Percentiles rank a stretch among this genome's conserved stretches.
Conservation (phyloP, 2,888 invertebrate genomes). For the Eulithis testata region DNA sequence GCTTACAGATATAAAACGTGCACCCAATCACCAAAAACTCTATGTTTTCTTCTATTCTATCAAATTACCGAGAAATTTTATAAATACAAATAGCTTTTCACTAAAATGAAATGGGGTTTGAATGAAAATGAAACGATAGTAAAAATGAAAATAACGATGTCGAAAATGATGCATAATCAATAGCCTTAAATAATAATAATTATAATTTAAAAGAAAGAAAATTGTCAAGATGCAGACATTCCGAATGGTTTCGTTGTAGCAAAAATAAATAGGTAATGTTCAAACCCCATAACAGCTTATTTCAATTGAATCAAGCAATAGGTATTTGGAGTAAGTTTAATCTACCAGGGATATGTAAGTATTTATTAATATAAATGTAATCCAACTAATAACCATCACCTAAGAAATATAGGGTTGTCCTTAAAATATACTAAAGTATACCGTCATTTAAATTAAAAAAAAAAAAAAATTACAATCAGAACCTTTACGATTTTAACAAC, state of each 20-base stretch:
- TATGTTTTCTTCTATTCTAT: conserved; percentile 41
- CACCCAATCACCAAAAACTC: conserved; percentile 76
- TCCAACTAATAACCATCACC: conserved; percentile 57
- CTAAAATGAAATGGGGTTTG: conserved; percentile 83
- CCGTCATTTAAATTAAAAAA: not conserved
- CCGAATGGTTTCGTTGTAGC: conserved; percentile 72
- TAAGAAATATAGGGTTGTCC: conserved; percentile 22
- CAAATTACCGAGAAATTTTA: conserved; percentile 46
- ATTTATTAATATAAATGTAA: conserved; percentile 19
- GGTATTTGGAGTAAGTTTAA: conserved; percentile 36
- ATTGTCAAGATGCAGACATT: conserved; percentile 85
- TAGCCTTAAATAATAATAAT: conserved; percentile 64
- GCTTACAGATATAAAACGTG: conserved; percentile 79
- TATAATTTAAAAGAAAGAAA: conserved; percentile 69
- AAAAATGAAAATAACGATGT: conserved; percentile 57
- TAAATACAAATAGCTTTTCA: conserved; percentile 73
- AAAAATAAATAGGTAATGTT: conserved; percentile 68
- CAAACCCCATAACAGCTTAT: conserved; percentile 82
- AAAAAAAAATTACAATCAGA: too few species aligned
- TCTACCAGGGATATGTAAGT: conserved; percentile 29
- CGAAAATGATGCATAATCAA: conserved; percentile 67
- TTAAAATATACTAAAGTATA: not conserved
- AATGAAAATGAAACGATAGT: conserved; percentile 67
- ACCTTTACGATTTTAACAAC: not conserved
- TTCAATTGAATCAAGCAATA: conserved; percentile 66